These are phyloP conservation scores for Periophthalmus magnuspinnatus DNA, from an alignment of 2,797 vertebrate species.

Conservation along the genomic window DNA sequence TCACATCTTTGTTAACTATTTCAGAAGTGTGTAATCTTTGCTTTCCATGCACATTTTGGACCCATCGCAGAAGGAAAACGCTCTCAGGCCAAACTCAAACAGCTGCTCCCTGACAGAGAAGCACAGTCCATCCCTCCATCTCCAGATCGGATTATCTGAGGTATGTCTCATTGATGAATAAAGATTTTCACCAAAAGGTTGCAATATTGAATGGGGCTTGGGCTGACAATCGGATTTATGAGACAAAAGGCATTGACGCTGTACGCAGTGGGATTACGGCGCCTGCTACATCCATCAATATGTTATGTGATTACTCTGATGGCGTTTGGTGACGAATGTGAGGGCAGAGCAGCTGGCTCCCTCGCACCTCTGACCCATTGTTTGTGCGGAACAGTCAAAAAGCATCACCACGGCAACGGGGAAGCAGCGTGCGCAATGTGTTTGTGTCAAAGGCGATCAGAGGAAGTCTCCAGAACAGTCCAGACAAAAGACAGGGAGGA, in stretches of 20 bases:
- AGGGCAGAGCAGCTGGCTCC: constrained; percentile 67
- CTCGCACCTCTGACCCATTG: constrained; percentile 61
- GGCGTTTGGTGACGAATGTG: constrained; percentile 24
- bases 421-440: constrained; percentile 37
- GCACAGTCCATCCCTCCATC: no score
- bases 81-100: no score
- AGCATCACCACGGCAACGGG: constrained; percentile 16
- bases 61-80: no score
- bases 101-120: no score
- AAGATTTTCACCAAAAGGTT: no score
- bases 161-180: no score
- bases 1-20: no score
- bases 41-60: no score
- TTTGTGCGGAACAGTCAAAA: constrained; percentile 28
- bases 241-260: constrained; percentile 21
- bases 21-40: no score
- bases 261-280: constrained; percentile 46
- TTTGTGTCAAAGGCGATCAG: constrained; percentile 47
- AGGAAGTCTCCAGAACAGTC: constrained; percentile 49
- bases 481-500: not conserved
- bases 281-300: constrained; percentile 47
- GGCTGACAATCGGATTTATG: not conserved
- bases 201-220: not conserved
- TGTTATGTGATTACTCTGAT: constrained; percentile 55
- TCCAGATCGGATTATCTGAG: no score